phyloP scores from a whole-genome alignment of 2,888 invertebrate species.

The Leptura quadrifasciata region DNA sequence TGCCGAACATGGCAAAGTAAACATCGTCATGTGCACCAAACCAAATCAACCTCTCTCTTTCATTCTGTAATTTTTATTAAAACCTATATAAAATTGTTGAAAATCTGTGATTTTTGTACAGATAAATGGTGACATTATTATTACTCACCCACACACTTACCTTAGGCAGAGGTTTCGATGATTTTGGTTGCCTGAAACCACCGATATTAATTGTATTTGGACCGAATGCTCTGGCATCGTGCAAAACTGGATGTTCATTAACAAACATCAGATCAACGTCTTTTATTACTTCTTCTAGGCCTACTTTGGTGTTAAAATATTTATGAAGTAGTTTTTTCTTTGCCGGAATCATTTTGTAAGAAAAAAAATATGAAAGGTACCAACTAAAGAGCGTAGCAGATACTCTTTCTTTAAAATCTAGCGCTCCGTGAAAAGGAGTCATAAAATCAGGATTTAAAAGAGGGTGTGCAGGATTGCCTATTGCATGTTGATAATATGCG shows the following conservation, averaged over 20 bases:
- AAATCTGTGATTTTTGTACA: too few relatives aligned
- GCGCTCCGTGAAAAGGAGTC: neutral
- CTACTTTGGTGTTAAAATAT: neutral
- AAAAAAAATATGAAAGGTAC: neutral
- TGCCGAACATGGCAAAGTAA: too few relatives aligned
- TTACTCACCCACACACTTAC: neutral
- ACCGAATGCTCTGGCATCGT: neutral
- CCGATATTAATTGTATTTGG: constrained; percentile 19
- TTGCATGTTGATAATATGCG: neutral
- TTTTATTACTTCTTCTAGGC: constrained; percentile 21
- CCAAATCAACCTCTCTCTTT: too few relatives aligned
- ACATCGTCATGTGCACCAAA: too few relatives aligned
- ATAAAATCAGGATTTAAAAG: neutral
- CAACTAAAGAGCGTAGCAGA: constrained; percentile 5
- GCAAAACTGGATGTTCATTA: constrained; percentile 31
- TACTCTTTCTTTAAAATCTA: constrained; percentile 14
- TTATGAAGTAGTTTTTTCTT: neutral
- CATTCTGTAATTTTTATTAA: too few relatives aligned
- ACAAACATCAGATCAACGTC: constrained; percentile 30
- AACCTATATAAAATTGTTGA: too few relatives aligned
- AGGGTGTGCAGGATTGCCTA: constrained; percentile 3
- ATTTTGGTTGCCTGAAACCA: neutral
- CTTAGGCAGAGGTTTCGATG: neutral
- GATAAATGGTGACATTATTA: too few relatives aligned
- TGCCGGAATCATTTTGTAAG: neutral